Evolutionary conservation across 2,797 vertebrate species (phyloP).

Genomic region (Eulemur coronatus): DNA sequence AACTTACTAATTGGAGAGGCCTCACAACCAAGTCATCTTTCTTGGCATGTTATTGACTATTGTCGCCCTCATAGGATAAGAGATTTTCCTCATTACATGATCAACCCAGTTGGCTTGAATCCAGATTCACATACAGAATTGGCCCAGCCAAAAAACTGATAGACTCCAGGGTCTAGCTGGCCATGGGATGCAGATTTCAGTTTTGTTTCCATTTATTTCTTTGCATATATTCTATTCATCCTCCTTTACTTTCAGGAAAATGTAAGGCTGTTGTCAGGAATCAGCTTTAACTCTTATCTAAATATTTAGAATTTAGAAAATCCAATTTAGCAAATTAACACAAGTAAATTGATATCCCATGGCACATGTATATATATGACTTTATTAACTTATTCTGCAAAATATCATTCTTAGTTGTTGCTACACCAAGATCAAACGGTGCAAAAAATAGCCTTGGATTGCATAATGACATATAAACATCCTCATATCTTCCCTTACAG

Average conservation of each 20-base stretch:
- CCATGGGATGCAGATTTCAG: background rate
- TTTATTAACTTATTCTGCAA: constrained; percentile 61
- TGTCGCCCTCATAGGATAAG: background rate
- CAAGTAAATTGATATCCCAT: background rate
- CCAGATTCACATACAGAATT: background rate
- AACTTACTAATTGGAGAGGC: background rate
- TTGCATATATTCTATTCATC: background rate
- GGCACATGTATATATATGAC: background rate
- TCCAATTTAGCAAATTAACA: background rate
- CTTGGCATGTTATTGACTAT: background rate
- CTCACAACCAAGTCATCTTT: background rate
- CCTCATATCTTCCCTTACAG: constrained; percentile 93
- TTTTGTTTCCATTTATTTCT: background rate
- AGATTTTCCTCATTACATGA: background rate
- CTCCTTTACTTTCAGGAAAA: background rate
- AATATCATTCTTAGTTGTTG: constrained; percentile 87
- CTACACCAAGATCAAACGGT: constrained; percentile 96
- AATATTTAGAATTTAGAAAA: constrained; percentile 5
- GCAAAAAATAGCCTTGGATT: constrained; percentile 93
- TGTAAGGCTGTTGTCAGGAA: background rate
- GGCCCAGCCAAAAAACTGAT: background rate
- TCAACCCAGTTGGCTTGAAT: background rate
- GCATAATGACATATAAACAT: constrained; percentile 95
- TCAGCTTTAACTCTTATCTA: background rate
- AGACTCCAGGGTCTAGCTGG: background rate